Base-by-base conservation (phyloP, 2,113 vertebrate genomes). In the Macaca nemestrina region DNA sequence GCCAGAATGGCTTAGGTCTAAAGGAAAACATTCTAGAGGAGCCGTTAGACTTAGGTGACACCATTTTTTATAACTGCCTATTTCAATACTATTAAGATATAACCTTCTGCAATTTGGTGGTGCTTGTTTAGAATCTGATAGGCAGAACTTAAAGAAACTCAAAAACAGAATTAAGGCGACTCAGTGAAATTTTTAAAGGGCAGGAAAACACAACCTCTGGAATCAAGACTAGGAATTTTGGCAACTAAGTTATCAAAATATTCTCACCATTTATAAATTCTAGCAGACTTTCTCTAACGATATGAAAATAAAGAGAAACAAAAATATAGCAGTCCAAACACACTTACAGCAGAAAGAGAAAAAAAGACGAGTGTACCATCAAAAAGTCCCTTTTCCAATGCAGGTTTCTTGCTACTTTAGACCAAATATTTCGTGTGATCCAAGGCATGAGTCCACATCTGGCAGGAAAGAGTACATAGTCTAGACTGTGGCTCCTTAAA, bases 261-360 rank as follows among this genome's bases (percentile, higher is more conserved):
- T 94, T 97, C 95, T 82, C 32, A 70, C n/a, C 64, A 68, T 50
- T 90, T 87, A n/a, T 76, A 80, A 92, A 75, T 83, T 80, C 88
- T 43, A 59, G 55, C 18, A 82, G 67, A 45, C 18, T 79, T 86
- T 90, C 68, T 95, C 55, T 48, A 67, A 55, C 57, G 88, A 94
- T 61, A 90, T 4, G 89, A 27, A 75, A 48, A 88, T n/a, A 38
- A 76, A 92, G 8, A 89, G 52, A 92, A 87, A 81, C 8, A 45
- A 88, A 83, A 96, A 55, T 23, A 43, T 0, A 30, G 18, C 75
- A 50, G 20, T 96, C 48, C 52, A 89, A 45, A 76, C 20, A 64
- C 6, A 32, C 0, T 67, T 14, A 12, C 27, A 50, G 22, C 4
- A 92, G 50, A 93, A 52, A 59, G 50, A 95, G 80, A n/a, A 80